Evolutionary conservation across 2,797 vertebrate species (phyloP), one percentile per base, ranked within the genome.

Genomic region (Poeciliopsis presidionis): DNA sequence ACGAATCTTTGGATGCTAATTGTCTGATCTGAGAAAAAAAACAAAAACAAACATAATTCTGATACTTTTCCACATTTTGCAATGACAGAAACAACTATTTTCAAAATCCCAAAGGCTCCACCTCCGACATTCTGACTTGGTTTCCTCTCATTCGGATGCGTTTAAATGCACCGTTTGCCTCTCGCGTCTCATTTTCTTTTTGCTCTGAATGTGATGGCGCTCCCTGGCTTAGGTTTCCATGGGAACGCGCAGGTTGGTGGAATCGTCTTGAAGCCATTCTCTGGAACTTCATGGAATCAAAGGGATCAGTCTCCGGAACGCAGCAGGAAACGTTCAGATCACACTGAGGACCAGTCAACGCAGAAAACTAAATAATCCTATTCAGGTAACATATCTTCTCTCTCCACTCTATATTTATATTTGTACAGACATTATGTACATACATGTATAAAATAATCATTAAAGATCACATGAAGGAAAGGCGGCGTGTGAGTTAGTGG

Each of bases 391-490:
- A 47, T 46, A 74, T 47, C 51, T 72, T 45, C 59, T 73, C 73
- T n/a, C 30, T 25, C 74, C 71, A 73, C 12, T 45, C 61, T 43
- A 73, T 77, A 69, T 77, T 59, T 46, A 70, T 72, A 79, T 76
- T 36, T 80, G 74, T 77, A 76, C 77, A 84, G 74, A 82, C 76
- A 61, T 70, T 70, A 75, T 65, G 59, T 57, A 86, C 59, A 80
- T 20, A 85, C 28, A 87, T 1, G 75, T 20, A 80, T 41, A 78
- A 65, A 83, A 84, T 75, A 81, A 78, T 69, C 47, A 63, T n/a
- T 59, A 30, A 59, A 45, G 79, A 87, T 53, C 46, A 83, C 61
- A 70, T 67, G 16, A 71, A 80, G 82, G 81, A 88, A 89, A 79
- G 84, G 59, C 55, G 63, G 53, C 74, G 70, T 45, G 73, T 74